A percentile compares a stretch with the other conserved stretches of the same genome.
Evolutionary conservation across 2,797 vertebrate species (phyloP).

Genomic region (Melanotaenia boesemani): DNA sequence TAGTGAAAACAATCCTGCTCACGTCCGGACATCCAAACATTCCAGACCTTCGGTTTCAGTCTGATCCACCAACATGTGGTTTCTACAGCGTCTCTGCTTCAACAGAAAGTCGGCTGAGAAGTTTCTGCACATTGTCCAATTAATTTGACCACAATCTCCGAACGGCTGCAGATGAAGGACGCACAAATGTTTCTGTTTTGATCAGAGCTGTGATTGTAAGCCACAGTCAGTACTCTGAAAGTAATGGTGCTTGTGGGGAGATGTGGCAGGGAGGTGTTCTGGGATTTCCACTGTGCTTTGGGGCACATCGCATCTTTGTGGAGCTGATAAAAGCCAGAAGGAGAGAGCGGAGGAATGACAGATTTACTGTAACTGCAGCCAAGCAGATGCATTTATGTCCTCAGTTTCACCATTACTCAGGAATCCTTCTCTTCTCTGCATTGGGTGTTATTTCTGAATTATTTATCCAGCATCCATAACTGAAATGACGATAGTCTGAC

Average conservation of each 20-base stretch:
- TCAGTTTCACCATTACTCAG: conserved; percentile 4
- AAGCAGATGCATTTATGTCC: conserved; percentile 16
- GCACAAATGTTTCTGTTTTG: conserved; percentile 66
- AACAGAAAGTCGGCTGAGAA: conserved; percentile 3
- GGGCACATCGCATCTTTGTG: conserved; percentile 36
- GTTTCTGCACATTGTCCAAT: conserved; percentile 50
- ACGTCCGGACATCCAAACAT: conserved; percentile 8
- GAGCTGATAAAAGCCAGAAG: conserved; percentile 64
- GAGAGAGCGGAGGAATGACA: conserved; percentile 4
- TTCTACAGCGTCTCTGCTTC: conserved; percentile 27
- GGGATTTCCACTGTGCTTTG: conserved; percentile 56
- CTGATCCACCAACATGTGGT: conserved; percentile 31
- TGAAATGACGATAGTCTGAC: too few relatives aligned
- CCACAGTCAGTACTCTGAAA: conserved; percentile 36
- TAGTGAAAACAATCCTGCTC: too few relatives aligned
- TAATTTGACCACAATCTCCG: conserved; percentile 50
- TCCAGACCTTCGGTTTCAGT: conserved; percentile 1
- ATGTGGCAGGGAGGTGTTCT: conserved; percentile 39
- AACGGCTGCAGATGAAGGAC: conserved; percentile 32
- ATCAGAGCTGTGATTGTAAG: conserved; percentile 70
- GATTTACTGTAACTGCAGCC: conserved; percentile 22
- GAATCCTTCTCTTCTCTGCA: not conserved
- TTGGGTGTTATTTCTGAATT: not conserved
- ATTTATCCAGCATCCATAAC: too few relatives aligned
- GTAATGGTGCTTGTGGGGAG: conserved; percentile 50